These are phyloP conservation scores for Pungitius pungitius DNA, from an alignment of 2,113 vertebrate species.

Conservation along the genomic window DNA sequence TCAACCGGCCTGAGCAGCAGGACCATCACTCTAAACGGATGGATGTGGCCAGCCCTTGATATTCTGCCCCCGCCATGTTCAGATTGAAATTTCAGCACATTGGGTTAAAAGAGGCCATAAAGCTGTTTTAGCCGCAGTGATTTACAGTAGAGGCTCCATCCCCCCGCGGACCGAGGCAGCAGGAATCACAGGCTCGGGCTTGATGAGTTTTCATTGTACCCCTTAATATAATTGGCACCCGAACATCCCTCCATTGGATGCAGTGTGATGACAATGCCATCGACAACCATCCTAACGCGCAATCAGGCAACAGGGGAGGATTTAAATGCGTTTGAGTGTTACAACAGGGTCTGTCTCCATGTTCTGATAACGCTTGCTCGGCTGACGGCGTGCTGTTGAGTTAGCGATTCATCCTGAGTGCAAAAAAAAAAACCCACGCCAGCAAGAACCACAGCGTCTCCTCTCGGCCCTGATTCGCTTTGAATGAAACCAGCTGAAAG, in stretches of 20 bases:
- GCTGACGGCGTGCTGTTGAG: neutral
- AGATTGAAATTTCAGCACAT: constrained; percentile 74
- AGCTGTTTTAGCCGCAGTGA: constrained; percentile 64
- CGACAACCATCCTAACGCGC: constrained; percentile 32
- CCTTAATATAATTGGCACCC: constrained; percentile 59
- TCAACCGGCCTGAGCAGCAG: constrained; percentile 17
- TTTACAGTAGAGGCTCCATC: constrained; percentile 59
- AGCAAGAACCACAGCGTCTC: neutral
- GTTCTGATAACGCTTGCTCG: neutral
- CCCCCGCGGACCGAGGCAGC: constrained; percentile 28
- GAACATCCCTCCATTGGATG: constrained; percentile 37
- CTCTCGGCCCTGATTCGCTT: neutral
- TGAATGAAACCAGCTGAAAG: neutral
- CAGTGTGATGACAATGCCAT: constrained; percentile 22
- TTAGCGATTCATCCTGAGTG: neutral
- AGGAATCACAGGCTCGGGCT: constrained; percentile 28
- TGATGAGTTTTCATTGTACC: constrained; percentile 56
- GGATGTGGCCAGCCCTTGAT: constrained; percentile 62
- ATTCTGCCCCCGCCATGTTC: constrained; percentile 60
- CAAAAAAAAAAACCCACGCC: neutral
- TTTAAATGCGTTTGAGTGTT: neutral
- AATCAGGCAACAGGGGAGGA: constrained; percentile 8
- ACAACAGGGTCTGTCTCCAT: neutral
- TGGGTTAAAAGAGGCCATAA: constrained; percentile 73
- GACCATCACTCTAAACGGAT: constrained; percentile 44